phyloP scores from a whole-genome alignment of 2,888 invertebrate species.

The Acronicta leporina region DNA sequence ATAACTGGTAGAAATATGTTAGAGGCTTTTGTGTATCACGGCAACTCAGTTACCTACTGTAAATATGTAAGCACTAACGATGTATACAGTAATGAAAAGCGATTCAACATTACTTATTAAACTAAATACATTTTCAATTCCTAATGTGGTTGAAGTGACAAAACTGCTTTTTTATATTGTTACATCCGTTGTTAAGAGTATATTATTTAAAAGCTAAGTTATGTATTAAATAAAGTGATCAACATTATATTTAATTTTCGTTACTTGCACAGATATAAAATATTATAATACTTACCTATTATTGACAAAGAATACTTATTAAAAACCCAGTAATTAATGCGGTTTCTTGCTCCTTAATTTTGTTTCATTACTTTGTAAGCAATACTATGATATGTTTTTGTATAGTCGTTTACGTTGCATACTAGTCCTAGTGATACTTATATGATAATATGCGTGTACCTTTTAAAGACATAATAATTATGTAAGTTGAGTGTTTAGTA shows the following conservation, averaged over 20 bases:
- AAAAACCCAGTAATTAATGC: slow-evolving; percentile 3
- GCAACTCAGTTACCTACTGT: slow-evolving; percentile 45
- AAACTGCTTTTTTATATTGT: slow-evolving; percentile 33
- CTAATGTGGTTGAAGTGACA: slow-evolving; percentile 33
- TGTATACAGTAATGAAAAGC: slow-evolving; percentile 14
- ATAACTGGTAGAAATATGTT: slow-evolving; percentile 45
- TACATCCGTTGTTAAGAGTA: slow-evolving; percentile 44
- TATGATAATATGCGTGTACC: slow-evolving; percentile 27
- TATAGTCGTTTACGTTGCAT: slow-evolving; percentile 39
- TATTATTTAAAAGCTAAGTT: slow-evolving; percentile 18
- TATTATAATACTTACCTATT: slow-evolving; percentile 33
- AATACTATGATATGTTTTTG: slow-evolving; percentile 20
- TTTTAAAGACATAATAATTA: slow-evolving; percentile 44
- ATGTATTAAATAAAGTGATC: slow-evolving; percentile 33
- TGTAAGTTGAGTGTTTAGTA: slow-evolving; percentile 54
- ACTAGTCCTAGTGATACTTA: slow-evolving; percentile 45
- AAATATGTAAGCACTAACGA: slow-evolving; percentile 49
- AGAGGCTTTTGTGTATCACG: slow-evolving; percentile 57
- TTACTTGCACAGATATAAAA: slow-evolving; percentile 32
- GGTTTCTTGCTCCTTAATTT: slow-evolving; percentile 23
- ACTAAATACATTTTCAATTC: slow-evolving; percentile 31
- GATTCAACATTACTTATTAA: slow-evolving; percentile 24
- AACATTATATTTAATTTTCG: slow-evolving; percentile 35
- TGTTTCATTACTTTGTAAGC: slow-evolving; percentile 11
- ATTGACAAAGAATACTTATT: slow-evolving; percentile 40